Base-by-base conservation (phyloP, 2,797 vertebrate species). In the Uromys caudimaculatus region DNA sequence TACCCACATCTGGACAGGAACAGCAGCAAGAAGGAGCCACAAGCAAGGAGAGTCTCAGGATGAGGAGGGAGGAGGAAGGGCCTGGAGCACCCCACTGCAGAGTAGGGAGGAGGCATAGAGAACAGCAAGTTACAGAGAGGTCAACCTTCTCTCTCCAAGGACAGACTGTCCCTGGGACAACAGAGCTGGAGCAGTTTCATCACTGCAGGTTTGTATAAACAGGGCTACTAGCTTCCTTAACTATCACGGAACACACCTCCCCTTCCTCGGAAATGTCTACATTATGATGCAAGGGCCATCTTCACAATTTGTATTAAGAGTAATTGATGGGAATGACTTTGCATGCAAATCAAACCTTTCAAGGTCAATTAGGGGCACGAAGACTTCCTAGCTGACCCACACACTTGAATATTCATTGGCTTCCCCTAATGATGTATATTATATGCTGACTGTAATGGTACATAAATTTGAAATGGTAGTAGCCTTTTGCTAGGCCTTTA, bases 261-360 rank as follows among this genome's bases (percentile, higher is more conserved):
- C 50, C 73, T 44, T 76, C 84, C 78, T 38, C 64, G 14, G 60
- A 88, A 93, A 91, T 78, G 71, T 84, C 76, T 92, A n/a, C 73
- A 95, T 90, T 47, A 67, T 78, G 89, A 93, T 78, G 60, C 16
- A 67, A 87, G 62, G 17, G 35, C 86, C 3, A 76, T 58, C 32
- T 29, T 89, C 69, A 54, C 90, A 89, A 85, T 79, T 50, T 89
- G 13, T 27, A 93, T 64, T 67, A 64, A 78, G 17, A 47, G 44
- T 89, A 85, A 91, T n/a, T n/a, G 84, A 94, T 35, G 82, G 56
- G 90, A 89, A 78, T 82, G 75, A 86, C 50, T 93, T 69, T 44
- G 29, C n/a, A 91, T n/a, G 50, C 10, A 56, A 27, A 29, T 47
- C 73, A 71, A 77, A 54, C 17, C n/a, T 44, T 64, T 76, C 38